Evolutionary conservation across 2,113 vertebrate species (phyloP), one percentile per base, ranked within the genome.

Genomic region (Pogonocichla stellata): DNA sequence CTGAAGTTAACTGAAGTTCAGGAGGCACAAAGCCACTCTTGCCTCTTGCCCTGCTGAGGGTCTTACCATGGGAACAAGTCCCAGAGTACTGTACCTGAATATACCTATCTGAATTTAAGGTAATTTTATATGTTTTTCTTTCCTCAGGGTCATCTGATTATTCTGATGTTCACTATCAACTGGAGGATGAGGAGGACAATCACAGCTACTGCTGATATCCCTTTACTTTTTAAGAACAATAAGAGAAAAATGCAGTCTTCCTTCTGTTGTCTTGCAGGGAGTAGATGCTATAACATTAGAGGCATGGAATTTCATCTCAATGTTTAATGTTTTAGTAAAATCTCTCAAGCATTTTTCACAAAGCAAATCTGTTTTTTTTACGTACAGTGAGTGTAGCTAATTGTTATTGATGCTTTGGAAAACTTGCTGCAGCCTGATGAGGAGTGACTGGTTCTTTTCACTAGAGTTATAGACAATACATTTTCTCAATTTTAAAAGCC

Each of bases 81-180:
- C 19, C 45, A 64, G 24, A 48, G 6, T 53, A 57, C 74, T 65
- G 47, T 38, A 36, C 10, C n/a, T 65, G n/a, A 61, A 75, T 56
- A 50, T n/a, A 36, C 31, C 31, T 2, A 0, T 43, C 38, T 54
- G 38, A 72, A 86, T 67, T 18, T 69, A 75, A 79, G 31, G 47
- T 78, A 34, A 85, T 80, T 91, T 81, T 58, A 12, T 25, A 16
- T 38, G 8, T 58, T 87, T 23, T 81, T 70, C 75, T 88, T 90
- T 92, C 79, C 79, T 70, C 82, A 97, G 97, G 94, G 50, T 71
- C 93, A 97, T 70, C 91, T 98, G 86, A 73, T 98, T 92, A 93
- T 98, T 96, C 94, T 16, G 90, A 98, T 86, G 42, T 98, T 95
- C 43, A 19, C 34, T 96, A 96, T 75, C 83, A 96, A 20, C 45